Conservation (phyloP, 1,140 invertebrate genomes). For the Centruroides vittatus region DNA sequence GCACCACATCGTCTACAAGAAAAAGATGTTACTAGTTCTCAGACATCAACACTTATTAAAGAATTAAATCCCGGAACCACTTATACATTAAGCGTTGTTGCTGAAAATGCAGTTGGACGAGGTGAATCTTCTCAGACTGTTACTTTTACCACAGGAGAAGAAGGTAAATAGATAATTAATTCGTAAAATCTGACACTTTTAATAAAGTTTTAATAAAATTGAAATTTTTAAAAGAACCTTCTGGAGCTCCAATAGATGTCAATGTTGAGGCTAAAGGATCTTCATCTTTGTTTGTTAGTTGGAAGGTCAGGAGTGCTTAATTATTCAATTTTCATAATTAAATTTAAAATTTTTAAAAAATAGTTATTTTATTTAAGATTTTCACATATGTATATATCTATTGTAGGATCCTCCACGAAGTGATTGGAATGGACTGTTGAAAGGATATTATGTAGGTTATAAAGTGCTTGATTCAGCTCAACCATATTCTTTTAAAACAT, state of each 20-base stretch:
- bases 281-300: conserved; percentile 18
- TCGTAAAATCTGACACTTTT: too few relatives aligned
- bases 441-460: conserved; percentile 45
- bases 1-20: conserved; percentile 16
- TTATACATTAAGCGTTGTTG: conserved; percentile 82
- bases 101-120: conserved; percentile 84
- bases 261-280: conserved; percentile 18
- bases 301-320: conserved; percentile 12
- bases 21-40: conserved; percentile 14
- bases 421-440: conserved; percentile 86
- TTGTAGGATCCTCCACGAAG: conserved; percentile 54
- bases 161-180: conserved; percentile 36
- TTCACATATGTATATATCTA: neutral
- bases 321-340: too few relatives aligned
- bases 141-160: conserved; percentile 85
- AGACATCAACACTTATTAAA: conserved; percentile 20
- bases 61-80: conserved; percentile 68
- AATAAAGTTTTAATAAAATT: too few relatives aligned
- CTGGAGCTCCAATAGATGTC: conserved; percentile 19
- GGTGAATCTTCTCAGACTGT: conserved; percentile 83
- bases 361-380: neutral
- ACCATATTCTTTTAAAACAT: conserved; percentile 16
- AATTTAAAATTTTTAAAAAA: too few relatives aligned
- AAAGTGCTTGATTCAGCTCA: conserved; percentile 7
- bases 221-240: conserved; percentile 14